Evolutionary conservation across 2,888 invertebrate species (phyloP).

Genomic region (Aquatica leii): DNA sequence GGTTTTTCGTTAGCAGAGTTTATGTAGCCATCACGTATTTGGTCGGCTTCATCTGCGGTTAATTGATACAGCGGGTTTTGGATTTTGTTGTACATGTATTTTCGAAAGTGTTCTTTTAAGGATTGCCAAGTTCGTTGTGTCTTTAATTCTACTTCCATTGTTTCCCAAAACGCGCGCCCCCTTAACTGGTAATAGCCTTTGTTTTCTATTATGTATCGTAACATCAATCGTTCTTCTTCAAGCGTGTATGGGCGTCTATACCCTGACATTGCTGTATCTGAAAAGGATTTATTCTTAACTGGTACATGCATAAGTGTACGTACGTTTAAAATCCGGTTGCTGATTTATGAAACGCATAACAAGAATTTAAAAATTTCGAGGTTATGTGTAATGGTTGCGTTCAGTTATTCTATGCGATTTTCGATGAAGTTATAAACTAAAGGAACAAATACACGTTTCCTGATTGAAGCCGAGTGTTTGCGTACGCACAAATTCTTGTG

Average conservation of each 20-base stretch:
- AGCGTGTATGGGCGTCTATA: constrained; percentile 14
- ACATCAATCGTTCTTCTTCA: constrained; percentile 3
- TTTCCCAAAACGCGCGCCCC: constrained; percentile 4
- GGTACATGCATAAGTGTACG: no score
- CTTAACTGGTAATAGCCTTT: constrained; percentile 5
- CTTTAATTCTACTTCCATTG: not conserved
- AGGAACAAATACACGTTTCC: no score
- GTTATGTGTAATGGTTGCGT: no score
- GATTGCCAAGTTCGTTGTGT: constrained; percentile 14
- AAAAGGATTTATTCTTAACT: no score
- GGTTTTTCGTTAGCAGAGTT: not conserved
- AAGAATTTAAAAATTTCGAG: no score
- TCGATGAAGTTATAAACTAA: no score
- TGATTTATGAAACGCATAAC: no score
- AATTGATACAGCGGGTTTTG: not conserved
- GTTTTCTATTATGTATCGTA: constrained; percentile 5
- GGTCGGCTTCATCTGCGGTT: not conserved
- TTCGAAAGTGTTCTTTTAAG: constrained; percentile 12
- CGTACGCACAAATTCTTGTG: no score
- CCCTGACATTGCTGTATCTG: constrained; percentile 17
- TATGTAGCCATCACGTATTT: not conserved
- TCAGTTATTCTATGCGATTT: no score
- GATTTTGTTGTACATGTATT: not conserved
- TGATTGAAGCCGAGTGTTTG: no score
- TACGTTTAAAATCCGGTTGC: no score